Percentiles rank a stretch among this genome's conserved stretches.
phyloP scores from a whole-genome alignment of 2,113 vertebrate species.

The Nematolebias whitei region DNA sequence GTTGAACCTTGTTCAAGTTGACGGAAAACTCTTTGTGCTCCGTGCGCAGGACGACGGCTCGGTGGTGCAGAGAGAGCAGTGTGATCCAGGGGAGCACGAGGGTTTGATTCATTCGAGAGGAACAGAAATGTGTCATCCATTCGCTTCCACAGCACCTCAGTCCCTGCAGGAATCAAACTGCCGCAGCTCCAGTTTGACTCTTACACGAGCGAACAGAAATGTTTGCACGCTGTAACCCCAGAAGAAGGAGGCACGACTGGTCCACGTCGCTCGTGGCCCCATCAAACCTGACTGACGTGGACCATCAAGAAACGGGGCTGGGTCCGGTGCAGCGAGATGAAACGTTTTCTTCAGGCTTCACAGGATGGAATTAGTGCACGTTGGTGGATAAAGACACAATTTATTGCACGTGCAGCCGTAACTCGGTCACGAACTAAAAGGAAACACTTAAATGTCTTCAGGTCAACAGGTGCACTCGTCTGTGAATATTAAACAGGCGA shows the following conservation, averaged over 20 bases:
- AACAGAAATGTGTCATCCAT: conserved; percentile 45
- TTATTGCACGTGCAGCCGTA: background rate
- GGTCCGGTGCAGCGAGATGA: too few species aligned
- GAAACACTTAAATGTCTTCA: conserved; percentile 2
- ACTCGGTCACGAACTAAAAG: background rate
- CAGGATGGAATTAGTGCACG: too few species aligned
- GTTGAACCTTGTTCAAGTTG: too few species aligned
- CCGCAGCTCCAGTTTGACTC: conserved; percentile 25
- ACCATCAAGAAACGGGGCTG: too few species aligned
- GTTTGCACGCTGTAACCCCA: conserved; percentile 20
- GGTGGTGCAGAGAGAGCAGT: background rate
- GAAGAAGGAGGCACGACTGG: background rate
- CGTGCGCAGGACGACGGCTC: too few species aligned
- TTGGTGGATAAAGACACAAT: too few species aligned
- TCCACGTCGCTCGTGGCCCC: conserved; percentile 3
- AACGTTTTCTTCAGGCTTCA: too few species aligned
- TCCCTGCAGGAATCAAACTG: conserved; percentile 30
- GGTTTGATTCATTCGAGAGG: conserved; percentile 38
- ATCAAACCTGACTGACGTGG: too few species aligned
- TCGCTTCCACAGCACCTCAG: conserved; percentile 29
- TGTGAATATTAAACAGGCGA: conserved; percentile 23
- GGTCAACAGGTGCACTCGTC: background rate
- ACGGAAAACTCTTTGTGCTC: too few species aligned
- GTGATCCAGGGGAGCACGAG: background rate
- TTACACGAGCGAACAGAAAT: conserved; percentile 30